These are phyloP conservation scores for Parnassius apollo DNA, from an alignment of 2,888 invertebrate species.

Conservation along the genomic window DNA sequence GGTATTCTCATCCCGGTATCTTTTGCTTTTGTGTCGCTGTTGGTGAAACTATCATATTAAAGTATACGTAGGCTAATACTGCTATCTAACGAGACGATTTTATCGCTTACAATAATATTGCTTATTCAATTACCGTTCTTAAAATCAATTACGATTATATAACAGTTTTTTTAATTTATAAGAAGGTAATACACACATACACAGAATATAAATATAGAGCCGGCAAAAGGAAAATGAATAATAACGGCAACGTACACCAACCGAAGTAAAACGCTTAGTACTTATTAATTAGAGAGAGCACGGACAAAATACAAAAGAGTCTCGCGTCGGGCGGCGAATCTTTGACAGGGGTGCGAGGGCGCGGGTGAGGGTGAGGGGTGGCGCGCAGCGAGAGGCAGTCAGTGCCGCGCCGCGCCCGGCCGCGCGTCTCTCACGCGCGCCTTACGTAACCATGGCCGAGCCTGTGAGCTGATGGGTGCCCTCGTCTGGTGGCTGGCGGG, in stretches of 20 bases:
- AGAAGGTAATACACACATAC: conserved; percentile 1
- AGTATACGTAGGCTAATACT: neutral
- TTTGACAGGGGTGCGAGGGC: conserved; percentile 42
- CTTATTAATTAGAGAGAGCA: conserved; percentile 37
- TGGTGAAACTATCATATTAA: conserved; percentile 1
- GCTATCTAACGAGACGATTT: no score
- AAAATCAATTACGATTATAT: neutral
- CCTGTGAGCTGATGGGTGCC: conserved; percentile 80
- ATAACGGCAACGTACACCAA: conserved; percentile 19
- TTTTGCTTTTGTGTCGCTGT: conserved; percentile 1
- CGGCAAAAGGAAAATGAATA: conserved; percentile 13
- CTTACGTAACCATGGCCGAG: conserved; percentile 67
- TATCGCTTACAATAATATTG: no score
- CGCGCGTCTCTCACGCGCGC: conserved; percentile 40
- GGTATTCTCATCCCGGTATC: neutral
- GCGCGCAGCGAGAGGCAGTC: conserved; percentile 51
- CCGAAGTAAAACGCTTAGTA: conserved; percentile 40
- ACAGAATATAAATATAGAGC: conserved; percentile 6
- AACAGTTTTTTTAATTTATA: neutral
- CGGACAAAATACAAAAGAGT: conserved; percentile 50
- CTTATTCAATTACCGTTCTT: neutral
- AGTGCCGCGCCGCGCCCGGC: conserved; percentile 63
- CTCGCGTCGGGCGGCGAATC: conserved; percentile 50
- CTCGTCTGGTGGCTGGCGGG: conserved; percentile 90
- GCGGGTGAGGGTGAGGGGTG: conserved; percentile 41